Evolutionary conservation across 2,888 invertebrate genomes (phyloP), one percentile per base, ranked within the genome.

Genomic region (Andrena bucephala): DNA sequence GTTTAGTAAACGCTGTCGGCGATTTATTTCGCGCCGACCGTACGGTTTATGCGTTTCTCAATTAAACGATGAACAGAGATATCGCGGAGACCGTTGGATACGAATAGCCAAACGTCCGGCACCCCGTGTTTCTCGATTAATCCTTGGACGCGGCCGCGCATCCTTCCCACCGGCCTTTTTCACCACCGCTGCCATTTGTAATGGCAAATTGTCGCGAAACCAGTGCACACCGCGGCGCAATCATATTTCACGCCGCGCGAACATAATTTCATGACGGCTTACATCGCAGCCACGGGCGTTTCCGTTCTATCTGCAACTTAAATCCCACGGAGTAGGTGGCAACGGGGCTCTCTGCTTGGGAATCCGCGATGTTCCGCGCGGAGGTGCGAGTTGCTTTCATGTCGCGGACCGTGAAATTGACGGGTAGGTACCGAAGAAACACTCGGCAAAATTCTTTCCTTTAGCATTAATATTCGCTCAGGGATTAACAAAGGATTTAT

Each of bases 41-140:
- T 59, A 66, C 60, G 76, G 69, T 60, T 72, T 67, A 62, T 62
- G 50, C 16, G 68, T 76, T 78, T 68, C 69, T 83, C 69, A 24
- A 83, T 83, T 79, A 79, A 84, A 79, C 59, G 83, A 83, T 66
- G 60, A 83, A 79, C 83, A 83, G 75, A 83, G 83, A 83, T 78
- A 84, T 83, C 83, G 72, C 24, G 52, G 71, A 48, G 48, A 13
- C 24, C 20, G 57, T 29, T 60, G 59, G 29, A 70, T 84, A 84
- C 78, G 79, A 84, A 84, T 84, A 66, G 79, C 63, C 54, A 52
- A 72, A 62, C 72, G 83, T 79, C 79, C 70, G 20, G 6, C 13
- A 31, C 78, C 50, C 60, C 72, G 67, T 84, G 84, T 83, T 67
- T 67, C 71, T 67, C 84, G 73, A 84, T 84, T 84, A 84, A 84